Conservation (phyloP, 2,888 invertebrate genomes). For the Cerceris ruficornis region DNA sequence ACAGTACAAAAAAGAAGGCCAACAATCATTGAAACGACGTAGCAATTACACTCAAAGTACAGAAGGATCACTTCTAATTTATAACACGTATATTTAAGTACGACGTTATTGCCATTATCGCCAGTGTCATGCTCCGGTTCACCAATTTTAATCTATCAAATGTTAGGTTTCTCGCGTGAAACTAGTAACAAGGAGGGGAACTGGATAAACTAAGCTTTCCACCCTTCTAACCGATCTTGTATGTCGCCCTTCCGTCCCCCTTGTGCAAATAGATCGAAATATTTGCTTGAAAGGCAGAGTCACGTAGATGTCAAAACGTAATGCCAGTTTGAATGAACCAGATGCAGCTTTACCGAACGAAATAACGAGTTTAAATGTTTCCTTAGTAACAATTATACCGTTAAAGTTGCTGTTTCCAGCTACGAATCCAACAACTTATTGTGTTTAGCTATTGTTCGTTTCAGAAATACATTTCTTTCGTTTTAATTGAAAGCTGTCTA, state of each 20-base stretch:
- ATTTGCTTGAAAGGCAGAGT: conserved; percentile 49
- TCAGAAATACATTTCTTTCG: too few relatives aligned
- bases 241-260: conserved; percentile 20
- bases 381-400: not conserved
- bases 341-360: not conserved
- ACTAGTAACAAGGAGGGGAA: conserved; percentile 2
- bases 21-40: not conserved
- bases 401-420: too few relatives aligned
- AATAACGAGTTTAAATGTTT: conserved; percentile 12
- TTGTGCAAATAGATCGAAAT: conserved; percentile 52
- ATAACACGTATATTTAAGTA: not conserved
- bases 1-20: not conserved
- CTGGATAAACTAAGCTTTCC: conserved; percentile 20
- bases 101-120: conserved; percentile 11
- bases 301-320: conserved; percentile 1
- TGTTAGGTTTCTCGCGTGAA: conserved; percentile 12
- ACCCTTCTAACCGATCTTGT: conserved; percentile 24
- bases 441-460: too few relatives aligned
- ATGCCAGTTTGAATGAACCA: conserved; percentile 11
- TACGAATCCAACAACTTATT: too few relatives aligned
- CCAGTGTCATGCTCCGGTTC: conserved; percentile 11
- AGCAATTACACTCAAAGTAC: too few relatives aligned
- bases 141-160: conserved; percentile 9
- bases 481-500: too few relatives aligned
- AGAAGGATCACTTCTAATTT: not conserved